Base-by-base conservation (phyloP, 2,888 invertebrate genomes). In the Agrotis segetum region DNA sequence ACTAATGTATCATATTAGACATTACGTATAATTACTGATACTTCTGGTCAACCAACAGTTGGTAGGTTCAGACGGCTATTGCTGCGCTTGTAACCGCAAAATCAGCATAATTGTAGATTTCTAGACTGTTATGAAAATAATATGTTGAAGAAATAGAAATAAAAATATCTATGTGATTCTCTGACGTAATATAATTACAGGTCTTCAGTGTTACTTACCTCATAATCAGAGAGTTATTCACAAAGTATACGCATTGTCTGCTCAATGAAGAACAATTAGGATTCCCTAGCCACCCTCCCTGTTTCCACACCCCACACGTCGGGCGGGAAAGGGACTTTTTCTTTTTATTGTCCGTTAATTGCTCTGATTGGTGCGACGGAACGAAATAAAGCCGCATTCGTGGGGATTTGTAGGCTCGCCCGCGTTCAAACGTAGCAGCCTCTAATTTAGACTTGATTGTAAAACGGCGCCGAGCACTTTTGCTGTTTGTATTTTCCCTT, bases 341-440 rank as follows among this genome's bases (percentile, higher is more conserved):
- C 89, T 87, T 90, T 92, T 91, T 90, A 90, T 91, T 91, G 88
- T 91, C 87, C 89, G 91, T 92, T 93, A 94, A 94, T 94, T 94
- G 93, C 91, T 92, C 89, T 93, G 94, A 94, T 94, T 94, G 94
- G 93, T 92, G 91, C 92, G 91, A 90, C 88, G 89, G 90, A 88
- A 88, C 87, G 91, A 90, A 92, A 92, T 91, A 92, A 91, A 94
- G 91, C 91, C 89, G 91, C 90, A 88, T 90, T 92, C 88, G 86
- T 86, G 82, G 85, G 90, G 89, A 91, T 92, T 91, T 90, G 89
- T 88, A 88, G 88, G 85, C 88, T 85, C 85, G 83, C 78, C 74
- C 83, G 85, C 85, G 87, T 86, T 89, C 89, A 88, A 89, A 90
- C 89, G 88, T 87, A 85, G 81, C 86, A 88, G 84, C 85, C 89